Base-by-base conservation (phyloP, 2,888 invertebrate genomes). In the Oxycera nigricornis region DNA sequence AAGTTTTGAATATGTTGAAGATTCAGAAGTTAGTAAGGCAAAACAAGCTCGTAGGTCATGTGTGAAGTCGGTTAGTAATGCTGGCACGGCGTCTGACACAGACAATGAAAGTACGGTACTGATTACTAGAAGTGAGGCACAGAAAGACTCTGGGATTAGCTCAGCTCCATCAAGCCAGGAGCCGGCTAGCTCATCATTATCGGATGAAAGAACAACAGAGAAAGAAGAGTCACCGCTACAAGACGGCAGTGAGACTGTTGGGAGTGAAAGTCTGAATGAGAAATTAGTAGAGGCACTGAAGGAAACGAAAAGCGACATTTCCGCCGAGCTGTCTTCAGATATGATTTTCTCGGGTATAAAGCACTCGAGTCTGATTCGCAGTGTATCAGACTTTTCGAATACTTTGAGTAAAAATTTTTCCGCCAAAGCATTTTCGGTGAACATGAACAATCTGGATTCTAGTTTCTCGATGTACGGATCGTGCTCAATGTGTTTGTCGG, bases 401-500 rank as follows among this genome's bases (percentile, higher is more conserved):
- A 26, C 70, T 20, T 31, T 70, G 20, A 70, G n/a, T 26, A 70
- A 70, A 26, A 70, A 55, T 55, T 31, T 70, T 14, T 28, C 52
- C 1, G 28, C 35, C 0, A 55, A 70, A 11, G 4, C 52, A 14
- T 31, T 70, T 22, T 14, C 52, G 9, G 55, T 67, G 65, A 67
- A 67, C 61, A 20, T 67, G 41, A 67, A 24, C 24, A 70, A 24
- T 31, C 14, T 70, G 22, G 59, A 59, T 39, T 57, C 72, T 2
- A 57, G 30, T 28, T 41, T 72, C 7, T 59, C 59, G 1, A 41
- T n/a, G 3, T 73, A 77, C 73, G 80, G 78, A 17, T 72, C 75
- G 80, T 92, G 92, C 80, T 88, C 91, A 28, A 86, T 89, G 20
- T 92, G 92, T 80, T 87, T 88, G 28, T 82, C 85, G 0, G 88